These are phyloP conservation scores for Mus caroli DNA, from an alignment of 2,797 vertebrate genomes.

Conservation along the genomic window DNA sequence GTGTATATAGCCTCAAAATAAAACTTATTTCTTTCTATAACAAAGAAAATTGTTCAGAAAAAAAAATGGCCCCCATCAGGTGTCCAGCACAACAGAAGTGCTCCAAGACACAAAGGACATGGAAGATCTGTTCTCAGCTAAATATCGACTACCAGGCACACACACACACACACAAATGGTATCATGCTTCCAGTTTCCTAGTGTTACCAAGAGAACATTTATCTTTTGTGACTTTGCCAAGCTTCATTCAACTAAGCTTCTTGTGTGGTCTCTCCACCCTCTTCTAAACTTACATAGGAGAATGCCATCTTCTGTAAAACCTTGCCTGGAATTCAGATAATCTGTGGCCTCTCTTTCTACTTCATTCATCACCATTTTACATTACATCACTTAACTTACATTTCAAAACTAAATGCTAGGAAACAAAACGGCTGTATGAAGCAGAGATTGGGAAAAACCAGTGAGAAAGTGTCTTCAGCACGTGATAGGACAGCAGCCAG, in stretches of 20 bases:
- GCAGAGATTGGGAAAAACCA: not conserved
- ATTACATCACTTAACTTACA: slow-evolving; percentile 17
- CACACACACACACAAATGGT: not conserved
- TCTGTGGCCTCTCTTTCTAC: not conserved
- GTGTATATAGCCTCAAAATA: slow-evolving; percentile 7
- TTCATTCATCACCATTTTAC: slow-evolving; percentile 10
- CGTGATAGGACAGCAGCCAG: not conserved
- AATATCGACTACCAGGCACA: not conserved
- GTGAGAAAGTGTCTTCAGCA: not conserved
- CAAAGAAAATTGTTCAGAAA: slow-evolving; percentile 22
- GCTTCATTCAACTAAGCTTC: not conserved
- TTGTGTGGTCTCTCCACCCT: not conserved
- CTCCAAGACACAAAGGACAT: not conserved
- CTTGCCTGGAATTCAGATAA: slow-evolving; percentile 28
- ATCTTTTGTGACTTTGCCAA: slow-evolving; percentile 24
- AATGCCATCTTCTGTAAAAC: not conserved
- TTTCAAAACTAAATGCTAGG: slow-evolving; percentile 22
- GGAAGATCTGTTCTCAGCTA: not conserved
- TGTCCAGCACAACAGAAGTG: not conserved
- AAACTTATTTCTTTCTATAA: not conserved
- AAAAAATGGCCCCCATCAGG: not conserved
- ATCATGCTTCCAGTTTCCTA: not conserved
- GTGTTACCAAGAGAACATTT: not conserved
- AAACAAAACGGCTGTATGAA: not conserved
- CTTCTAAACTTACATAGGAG: slow-evolving; percentile 2